Percentiles rank a stretch among this genome's conserved stretches.
Conservation (phyloP, 2,113 vertebrate species). For the Ammodytes dubius region DNA sequence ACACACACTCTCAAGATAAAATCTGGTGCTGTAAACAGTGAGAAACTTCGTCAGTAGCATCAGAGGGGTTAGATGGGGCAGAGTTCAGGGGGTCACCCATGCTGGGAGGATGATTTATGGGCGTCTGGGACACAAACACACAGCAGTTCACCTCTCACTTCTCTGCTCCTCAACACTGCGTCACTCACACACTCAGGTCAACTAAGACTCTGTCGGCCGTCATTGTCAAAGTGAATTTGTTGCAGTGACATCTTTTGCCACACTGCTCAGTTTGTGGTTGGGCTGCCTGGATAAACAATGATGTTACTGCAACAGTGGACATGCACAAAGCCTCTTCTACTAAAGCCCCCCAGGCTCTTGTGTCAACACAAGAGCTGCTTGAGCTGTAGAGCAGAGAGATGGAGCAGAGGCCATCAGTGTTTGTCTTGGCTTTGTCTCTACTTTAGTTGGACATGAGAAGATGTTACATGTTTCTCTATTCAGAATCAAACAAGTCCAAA, state of each 20-base stretch:
- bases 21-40: background rate
- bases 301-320: background rate
- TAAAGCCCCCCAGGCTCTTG: background rate
- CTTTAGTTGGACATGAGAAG: background rate
- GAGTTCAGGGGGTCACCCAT: background rate
- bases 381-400: background rate
- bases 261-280: background rate
- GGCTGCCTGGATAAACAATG: background rate
- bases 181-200: background rate
- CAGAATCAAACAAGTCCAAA: background rate
- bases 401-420: background rate
- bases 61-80: slow-evolving; percentile 17
- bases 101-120: background rate
- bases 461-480: slow-evolving; percentile 1
- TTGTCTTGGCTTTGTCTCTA: background rate
- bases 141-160: background rate
- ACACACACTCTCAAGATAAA: background rate
- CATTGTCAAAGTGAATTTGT: background rate
- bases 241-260: background rate
- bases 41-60: slow-evolving; percentile 14
- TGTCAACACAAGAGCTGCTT: background rate
- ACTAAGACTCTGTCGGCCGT: background rate
- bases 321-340: background rate
- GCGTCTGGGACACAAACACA: background rate
- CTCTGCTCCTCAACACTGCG: background rate